A percentile compares a stretch with the other conserved stretches of the same genome.
Conservation (phyloP, 2,797 vertebrate genomes). For the Phrynocephalus vlangalii region DNA sequence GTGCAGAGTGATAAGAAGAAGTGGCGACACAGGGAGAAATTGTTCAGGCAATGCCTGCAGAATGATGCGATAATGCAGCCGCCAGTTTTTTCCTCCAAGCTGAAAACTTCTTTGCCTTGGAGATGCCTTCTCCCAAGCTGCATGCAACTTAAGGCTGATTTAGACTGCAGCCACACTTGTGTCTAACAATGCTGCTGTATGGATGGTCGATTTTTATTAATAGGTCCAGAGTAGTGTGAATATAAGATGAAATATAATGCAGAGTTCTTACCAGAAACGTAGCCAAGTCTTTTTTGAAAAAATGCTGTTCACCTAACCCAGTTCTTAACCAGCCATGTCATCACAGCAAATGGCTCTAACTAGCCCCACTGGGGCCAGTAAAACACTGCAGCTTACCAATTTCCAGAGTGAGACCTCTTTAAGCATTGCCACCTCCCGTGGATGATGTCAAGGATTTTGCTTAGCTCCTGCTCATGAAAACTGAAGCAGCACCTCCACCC, state of each 20-base stretch:
- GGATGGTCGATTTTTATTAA: not conserved
- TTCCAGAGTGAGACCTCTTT: not conserved
- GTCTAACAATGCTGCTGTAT: not conserved
- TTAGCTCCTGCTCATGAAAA: not conserved
- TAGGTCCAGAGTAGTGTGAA: not conserved
- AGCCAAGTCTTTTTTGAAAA: not conserved
- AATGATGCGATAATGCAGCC: not conserved
- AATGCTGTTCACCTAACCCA: not conserved
- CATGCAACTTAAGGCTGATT: not conserved
- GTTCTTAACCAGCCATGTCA: not conserved
- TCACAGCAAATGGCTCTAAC: not conserved
- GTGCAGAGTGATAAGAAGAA: not conserved
- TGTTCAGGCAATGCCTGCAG: not conserved
- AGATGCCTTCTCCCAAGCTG: not conserved
- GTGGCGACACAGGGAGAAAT: not conserved
- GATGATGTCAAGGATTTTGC: not conserved
- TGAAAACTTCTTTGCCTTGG: not conserved
- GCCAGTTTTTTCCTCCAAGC: not conserved
- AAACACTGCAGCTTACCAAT: no score
- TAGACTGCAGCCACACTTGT: not conserved
- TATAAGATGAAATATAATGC: not conserved
- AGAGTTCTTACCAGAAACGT: not conserved
- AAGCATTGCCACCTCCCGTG: not conserved
- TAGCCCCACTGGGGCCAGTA: not conserved
- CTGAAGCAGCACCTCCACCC: not conserved